Percentiles rank a stretch among this genome's conserved stretches.
These are phyloP conservation scores for Perithous albicinctus DNA, from an alignment of 2,888 invertebrate species.

Conservation along the genomic window DNA sequence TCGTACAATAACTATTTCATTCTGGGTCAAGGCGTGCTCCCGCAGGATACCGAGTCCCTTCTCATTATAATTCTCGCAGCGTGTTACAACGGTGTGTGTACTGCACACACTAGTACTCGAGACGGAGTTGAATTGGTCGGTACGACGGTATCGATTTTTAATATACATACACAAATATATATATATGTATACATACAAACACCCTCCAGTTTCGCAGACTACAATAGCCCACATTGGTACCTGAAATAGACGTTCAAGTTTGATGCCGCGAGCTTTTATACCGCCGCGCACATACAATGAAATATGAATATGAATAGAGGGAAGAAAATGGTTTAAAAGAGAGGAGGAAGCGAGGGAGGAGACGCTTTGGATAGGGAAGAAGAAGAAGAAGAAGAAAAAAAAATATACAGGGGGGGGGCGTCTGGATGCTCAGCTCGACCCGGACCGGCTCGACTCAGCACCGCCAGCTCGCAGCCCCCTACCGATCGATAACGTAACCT, in stretches of 20 bases:
- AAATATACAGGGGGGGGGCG: constrained; percentile 47
- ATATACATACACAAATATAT: neutral
- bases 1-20: constrained; percentile 20
- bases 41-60: constrained; percentile 24
- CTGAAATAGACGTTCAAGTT: neutral
- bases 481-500: constrained; percentile 83
- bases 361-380: no score
- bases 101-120: neutral
- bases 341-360: neutral
- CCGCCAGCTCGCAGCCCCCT: constrained; percentile 59
- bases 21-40: constrained; percentile 43
- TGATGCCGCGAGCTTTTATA: neutral
- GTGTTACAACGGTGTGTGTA: neutral
- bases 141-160: constrained; percentile 2
- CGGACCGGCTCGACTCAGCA: constrained; percentile 57
- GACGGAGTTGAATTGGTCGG: constrained; percentile 9
- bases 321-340: neutral
- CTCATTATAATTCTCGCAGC: constrained; percentile 33
- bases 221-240: neutral
- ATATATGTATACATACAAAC: no score
- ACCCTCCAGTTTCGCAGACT: neutral
- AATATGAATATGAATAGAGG: neutral
- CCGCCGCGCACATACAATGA: neutral
- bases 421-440: constrained; percentile 67
- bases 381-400: no score